A percentile compares a stretch with the other conserved stretches of the same genome.
These are phyloP conservation scores for Trachymyrmex septentrionalis DNA, from an alignment of 1,140 invertebrate species.

Conservation along the genomic window DNA sequence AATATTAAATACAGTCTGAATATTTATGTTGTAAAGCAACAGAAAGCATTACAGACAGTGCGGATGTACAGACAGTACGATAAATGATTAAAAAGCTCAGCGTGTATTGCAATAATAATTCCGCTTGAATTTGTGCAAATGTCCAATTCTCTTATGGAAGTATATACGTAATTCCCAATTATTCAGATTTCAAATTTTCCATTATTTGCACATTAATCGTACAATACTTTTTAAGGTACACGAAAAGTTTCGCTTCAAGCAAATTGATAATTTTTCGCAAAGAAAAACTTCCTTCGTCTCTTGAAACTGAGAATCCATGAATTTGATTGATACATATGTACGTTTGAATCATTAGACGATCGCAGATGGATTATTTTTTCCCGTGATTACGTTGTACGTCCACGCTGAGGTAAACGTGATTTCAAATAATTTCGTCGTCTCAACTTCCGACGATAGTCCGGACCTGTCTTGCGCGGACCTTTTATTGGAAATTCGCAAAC, in stretches of 20 bases:
- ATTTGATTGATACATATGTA: neutral
- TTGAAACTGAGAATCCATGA: neutral
- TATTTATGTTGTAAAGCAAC: conserved; percentile 49
- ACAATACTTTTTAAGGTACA: neutral
- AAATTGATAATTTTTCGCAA: conserved; percentile 7
- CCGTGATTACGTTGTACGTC: neutral
- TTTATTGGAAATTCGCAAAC: conserved; percentile 54
- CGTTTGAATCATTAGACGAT: neutral
- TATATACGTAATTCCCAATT: conserved; percentile 5
- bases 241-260: neutral
- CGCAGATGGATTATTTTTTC: conserved; percentile 9
- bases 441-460: neutral
- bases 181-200: conserved; percentile 12
- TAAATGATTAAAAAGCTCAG: conserved; percentile 44
- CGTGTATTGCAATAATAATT: conserved; percentile 35
- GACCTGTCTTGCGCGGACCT: conserved; percentile 9
- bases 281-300: neutral
- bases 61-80: neutral
- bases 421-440: conserved; percentile 21
- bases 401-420: neutral
- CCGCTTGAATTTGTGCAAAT: neutral
- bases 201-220: neutral
- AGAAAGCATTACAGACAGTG: conserved; percentile 13
- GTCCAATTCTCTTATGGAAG: neutral
- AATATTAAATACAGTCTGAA: conserved; percentile 40